Percentiles rank a stretch among this genome's conserved stretches.
These are phyloP conservation scores for Apolygus lucorum DNA, from an alignment of 1,140 invertebrate genomes.

Conservation along the genomic window DNA sequence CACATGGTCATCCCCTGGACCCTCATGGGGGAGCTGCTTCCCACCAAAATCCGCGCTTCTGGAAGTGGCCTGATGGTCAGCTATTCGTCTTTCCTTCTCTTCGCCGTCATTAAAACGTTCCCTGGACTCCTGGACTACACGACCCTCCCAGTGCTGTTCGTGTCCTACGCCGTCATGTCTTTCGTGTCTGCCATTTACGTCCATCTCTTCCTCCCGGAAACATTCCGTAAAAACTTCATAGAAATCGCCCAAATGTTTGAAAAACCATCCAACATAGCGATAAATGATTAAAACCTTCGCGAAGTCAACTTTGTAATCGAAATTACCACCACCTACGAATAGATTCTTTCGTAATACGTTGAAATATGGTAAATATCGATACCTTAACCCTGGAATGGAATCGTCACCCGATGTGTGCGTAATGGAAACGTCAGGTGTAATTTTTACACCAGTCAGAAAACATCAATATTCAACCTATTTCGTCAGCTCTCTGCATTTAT, in stretches of 20 bases:
- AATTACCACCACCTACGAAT: too few species aligned
- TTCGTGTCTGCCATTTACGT: slow-evolving; percentile 48
- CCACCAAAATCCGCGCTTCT: slow-evolving; percentile 41
- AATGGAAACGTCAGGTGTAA: too few species aligned
- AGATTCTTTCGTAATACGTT: too few species aligned
- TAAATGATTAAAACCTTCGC: too few species aligned
- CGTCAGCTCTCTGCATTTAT: too few species aligned
- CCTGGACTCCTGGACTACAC: slow-evolving; percentile 44
- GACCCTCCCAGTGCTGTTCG: slow-evolving; percentile 48
- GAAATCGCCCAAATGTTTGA: slow-evolving; percentile 41
- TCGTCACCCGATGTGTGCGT: too few species aligned
- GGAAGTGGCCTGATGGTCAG: slow-evolving; percentile 48
- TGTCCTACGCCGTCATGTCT: slow-evolving; percentile 51
- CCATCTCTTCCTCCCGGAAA: slow-evolving; percentile 60
- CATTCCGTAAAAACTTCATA: slow-evolving; percentile 54
- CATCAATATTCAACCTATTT: too few species aligned
- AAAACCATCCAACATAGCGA: background rate
- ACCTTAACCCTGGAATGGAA: too few species aligned
- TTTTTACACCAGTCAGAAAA: too few species aligned
- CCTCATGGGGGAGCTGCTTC: slow-evolving; percentile 44
- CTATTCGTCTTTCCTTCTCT: slow-evolving; percentile 54
- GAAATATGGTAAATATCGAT: too few species aligned
- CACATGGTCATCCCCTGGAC: slow-evolving; percentile 55
- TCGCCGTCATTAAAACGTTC: slow-evolving; percentile 55
- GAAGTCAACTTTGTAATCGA: too few species aligned